phyloP scores from a whole-genome alignment of 2,113 vertebrate genomes.

The Carollia perspicillata region DNA sequence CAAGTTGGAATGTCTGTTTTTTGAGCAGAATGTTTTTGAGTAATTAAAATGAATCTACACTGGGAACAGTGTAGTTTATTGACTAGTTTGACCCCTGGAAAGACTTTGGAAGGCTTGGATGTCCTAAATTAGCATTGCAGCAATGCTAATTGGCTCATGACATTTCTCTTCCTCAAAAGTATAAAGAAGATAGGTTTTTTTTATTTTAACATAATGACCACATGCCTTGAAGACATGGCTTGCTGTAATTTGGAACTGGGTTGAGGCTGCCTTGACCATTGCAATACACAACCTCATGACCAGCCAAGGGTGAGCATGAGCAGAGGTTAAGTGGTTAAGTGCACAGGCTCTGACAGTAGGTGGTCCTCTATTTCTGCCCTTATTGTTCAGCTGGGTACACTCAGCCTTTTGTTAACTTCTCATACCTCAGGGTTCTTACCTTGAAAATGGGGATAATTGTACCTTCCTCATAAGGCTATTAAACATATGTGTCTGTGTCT shows the following conservation, averaged over 20 bases:
- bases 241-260: not conserved
- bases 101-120: not conserved
- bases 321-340: no score
- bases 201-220: not conserved
- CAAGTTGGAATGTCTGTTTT: not conserved
- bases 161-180: not conserved
- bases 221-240: not conserved
- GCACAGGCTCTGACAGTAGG: not conserved
- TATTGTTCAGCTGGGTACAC: not conserved
- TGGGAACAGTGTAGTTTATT: not conserved
- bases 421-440: not conserved
- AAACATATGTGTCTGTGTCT: not conserved
- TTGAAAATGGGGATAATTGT: not conserved
- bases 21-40: not conserved
- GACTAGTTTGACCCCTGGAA: not conserved
- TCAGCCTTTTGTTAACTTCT: not conserved
- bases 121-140: not conserved
- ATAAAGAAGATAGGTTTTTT: not conserved
- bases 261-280: not conserved
- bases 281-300: not conserved
- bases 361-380: not conserved
- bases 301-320: not conserved
- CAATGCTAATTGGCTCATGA: not conserved
- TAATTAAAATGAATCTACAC: not conserved
- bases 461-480: not conserved